phyloP scores from a whole-genome alignment of 2,113 vertebrate genomes.

The Brevimyrus niger region DNA sequence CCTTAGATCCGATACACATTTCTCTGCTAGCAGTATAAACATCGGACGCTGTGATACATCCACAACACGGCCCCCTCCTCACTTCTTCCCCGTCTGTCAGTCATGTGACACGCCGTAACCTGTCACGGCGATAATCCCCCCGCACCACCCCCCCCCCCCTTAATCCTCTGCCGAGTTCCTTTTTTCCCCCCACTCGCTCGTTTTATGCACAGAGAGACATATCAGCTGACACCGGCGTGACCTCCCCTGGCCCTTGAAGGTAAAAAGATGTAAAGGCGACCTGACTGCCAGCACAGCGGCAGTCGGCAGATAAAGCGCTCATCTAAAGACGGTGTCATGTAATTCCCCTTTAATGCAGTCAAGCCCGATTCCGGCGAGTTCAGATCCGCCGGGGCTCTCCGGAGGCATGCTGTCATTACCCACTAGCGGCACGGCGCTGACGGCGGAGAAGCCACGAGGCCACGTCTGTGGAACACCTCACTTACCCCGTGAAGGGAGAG shows the following conservation, averaged over 20 bases:
- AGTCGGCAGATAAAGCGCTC: constrained; percentile 25
- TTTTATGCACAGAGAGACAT: constrained; percentile 33
- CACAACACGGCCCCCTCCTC: background rate
- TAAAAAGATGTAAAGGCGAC: constrained; percentile 24
- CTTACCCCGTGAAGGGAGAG: background rate
- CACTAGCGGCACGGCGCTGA: background rate
- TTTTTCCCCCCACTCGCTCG: constrained; percentile 24
- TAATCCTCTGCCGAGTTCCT: constrained; percentile 24
- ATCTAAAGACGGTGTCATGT: constrained; percentile 26
- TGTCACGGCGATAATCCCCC: constrained; percentile 8
- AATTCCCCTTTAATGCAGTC: constrained; percentile 31
- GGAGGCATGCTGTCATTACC: constrained; percentile 19
- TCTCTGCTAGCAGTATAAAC: background rate
- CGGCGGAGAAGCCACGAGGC: background rate
- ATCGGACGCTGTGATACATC: background rate
- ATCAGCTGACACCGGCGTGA: constrained; percentile 31
- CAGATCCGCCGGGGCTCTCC: constrained; percentile 17
- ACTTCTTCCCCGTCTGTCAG: background rate
- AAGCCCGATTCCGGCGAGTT: constrained; percentile 16
- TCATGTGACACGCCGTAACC: background rate
- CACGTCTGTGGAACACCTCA: constrained; percentile 8
- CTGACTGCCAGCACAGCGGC: constrained; percentile 17
- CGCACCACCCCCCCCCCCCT: background rate
- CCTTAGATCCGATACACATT: background rate
- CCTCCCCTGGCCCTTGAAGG: constrained; percentile 32